A percentile compares a stretch with the other conserved stretches of the same genome.
Conservation (phyloP, 2,888 invertebrate genomes). For the Chaetogeoica ovagalla region DNA sequence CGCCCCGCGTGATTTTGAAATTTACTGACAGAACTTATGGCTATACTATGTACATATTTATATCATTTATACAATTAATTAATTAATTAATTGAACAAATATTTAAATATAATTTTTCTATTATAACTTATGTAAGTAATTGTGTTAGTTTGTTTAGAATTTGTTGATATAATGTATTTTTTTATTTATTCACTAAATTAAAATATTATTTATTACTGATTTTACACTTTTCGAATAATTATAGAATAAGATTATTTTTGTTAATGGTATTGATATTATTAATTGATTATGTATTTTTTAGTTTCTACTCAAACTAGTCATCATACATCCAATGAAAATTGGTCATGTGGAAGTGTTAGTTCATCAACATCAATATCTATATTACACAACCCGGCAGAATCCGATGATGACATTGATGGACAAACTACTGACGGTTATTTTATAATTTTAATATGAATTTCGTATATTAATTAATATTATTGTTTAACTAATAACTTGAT, state of each 20-base stretch:
- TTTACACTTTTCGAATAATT: no score
- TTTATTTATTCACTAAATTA: no score
- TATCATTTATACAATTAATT: no score
- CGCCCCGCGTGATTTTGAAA: no score
- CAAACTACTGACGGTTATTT: slow-evolving; percentile 27
- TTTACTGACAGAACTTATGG: no score
- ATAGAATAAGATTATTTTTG: not conserved
- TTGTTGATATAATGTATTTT: no score
- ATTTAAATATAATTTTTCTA: no score
- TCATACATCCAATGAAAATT: slow-evolving; percentile 8
- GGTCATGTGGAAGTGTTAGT: slow-evolving; percentile 21
- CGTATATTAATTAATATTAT: not conserved
- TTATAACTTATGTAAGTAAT: no score
- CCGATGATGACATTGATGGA: slow-evolving; percentile 10
- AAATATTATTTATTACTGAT: no score
- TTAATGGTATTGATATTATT: not conserved
- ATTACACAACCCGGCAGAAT: not conserved
- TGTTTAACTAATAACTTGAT: not conserved
- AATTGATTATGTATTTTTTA: not conserved
- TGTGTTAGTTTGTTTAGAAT: no score
- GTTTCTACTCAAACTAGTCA: not conserved
- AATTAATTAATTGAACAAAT: no score
- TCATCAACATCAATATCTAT: slow-evolving; percentile 3
- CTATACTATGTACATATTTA: no score
- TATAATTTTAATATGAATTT: not conserved